These are phyloP conservation scores for Sparus aurata DNA, from an alignment of 2,797 vertebrate genomes.

Conservation along the genomic window DNA sequence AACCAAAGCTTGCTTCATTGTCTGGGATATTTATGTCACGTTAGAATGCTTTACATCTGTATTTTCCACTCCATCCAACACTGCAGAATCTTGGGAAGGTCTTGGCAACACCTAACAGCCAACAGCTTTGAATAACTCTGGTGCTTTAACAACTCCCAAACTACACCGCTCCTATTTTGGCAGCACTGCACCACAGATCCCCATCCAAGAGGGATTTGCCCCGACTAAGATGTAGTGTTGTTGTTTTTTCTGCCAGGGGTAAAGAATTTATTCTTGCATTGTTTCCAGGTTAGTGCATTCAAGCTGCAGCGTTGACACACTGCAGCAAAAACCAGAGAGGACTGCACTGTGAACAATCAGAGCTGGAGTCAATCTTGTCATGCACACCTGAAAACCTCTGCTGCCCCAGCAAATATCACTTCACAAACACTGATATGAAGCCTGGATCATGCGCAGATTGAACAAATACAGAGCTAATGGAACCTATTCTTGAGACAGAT, in stretches of 20 bases:
- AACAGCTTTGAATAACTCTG: slow-evolving; percentile 7
- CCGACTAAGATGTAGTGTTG: slow-evolving; percentile 4
- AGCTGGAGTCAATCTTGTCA: background rate
- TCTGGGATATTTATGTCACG: background rate
- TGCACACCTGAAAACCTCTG: background rate
- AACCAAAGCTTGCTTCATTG: background rate
- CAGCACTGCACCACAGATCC: slow-evolving; percentile 5
- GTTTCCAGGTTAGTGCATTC: slow-evolving; percentile 13
- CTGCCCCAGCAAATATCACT: slow-evolving; percentile 1
- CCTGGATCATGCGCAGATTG: background rate
- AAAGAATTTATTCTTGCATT: slow-evolving; percentile 21
- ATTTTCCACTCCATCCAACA: background rate
- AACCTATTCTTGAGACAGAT: too few species aligned
- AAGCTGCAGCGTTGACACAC: slow-evolving; percentile 19
- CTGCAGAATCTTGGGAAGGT: background rate
- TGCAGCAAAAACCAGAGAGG: slow-evolving; percentile 2
- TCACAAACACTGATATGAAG: background rate
- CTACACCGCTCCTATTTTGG: slow-evolving; percentile 9
- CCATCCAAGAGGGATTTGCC: slow-evolving; percentile 18
- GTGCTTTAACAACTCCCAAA: slow-evolving; percentile 10
- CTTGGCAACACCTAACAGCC: slow-evolving; percentile 22
- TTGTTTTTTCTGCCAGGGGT: slow-evolving; percentile 25
- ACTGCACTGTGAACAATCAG: background rate
- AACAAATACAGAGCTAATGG: too few species aligned
- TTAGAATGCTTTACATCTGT: background rate